phyloP scores from a whole-genome alignment of 2,888 invertebrate species.

The Apotomis betuletana region DNA sequence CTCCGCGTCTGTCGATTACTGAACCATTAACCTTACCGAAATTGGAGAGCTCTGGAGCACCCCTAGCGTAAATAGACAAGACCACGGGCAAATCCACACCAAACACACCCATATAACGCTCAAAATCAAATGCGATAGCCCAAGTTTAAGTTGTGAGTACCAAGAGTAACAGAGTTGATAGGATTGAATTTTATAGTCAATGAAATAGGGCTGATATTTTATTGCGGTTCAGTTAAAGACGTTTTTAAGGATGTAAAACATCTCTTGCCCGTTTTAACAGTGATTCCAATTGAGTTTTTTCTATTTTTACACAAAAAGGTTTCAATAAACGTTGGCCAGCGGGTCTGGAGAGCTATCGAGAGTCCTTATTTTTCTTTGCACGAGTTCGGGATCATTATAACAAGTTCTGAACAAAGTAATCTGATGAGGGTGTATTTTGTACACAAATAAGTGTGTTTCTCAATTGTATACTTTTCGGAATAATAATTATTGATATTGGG shows the following conservation, averaged over 20 bases:
- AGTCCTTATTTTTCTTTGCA: slow-evolving; percentile 40
- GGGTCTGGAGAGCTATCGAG: slow-evolving; percentile 44
- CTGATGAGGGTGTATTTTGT: slow-evolving; percentile 35
- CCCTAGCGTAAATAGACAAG: slow-evolving; percentile 52
- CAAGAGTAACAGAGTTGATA: slow-evolving; percentile 15
- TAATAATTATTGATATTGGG: neutral
- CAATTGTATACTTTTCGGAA: slow-evolving; percentile 15
- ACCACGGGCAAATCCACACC: slow-evolving; percentile 48
- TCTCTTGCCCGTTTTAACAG: slow-evolving; percentile 52
- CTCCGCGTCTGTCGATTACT: slow-evolving; percentile 69
- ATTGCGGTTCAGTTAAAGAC: slow-evolving; percentile 51
- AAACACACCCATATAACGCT: slow-evolving; percentile 41
- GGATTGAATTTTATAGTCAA: slow-evolving; percentile 47
- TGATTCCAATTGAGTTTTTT: slow-evolving; percentile 60
- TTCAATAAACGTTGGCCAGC: slow-evolving; percentile 64
- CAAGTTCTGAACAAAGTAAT: slow-evolving; percentile 38
- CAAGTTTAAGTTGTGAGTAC: slow-evolving; percentile 13
- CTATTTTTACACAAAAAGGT: slow-evolving; percentile 51
- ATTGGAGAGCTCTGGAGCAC: slow-evolving; percentile 52
- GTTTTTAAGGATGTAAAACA: slow-evolving; percentile 47
- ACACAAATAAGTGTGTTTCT: slow-evolving; percentile 32
- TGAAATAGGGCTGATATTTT: slow-evolving; percentile 47
- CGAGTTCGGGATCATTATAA: slow-evolving; percentile 37
- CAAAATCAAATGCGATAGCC: slow-evolving; percentile 41
- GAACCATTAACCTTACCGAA: slow-evolving; percentile 71